These are phyloP conservation scores for Sebastes miniatus DNA, from an alignment of 2,797 vertebrate species.

Conservation along the genomic window DNA sequence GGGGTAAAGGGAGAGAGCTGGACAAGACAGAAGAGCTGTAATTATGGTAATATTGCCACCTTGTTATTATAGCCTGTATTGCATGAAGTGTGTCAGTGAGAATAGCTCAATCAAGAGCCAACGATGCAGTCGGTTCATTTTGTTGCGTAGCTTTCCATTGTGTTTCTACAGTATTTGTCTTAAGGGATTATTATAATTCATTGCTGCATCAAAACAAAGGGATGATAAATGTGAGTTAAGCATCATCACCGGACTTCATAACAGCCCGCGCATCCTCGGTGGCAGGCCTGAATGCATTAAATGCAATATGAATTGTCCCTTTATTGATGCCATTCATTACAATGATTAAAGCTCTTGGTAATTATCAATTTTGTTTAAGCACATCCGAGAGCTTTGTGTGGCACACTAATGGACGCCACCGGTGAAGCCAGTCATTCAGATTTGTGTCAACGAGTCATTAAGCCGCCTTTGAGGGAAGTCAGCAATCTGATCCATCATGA, in stretches of 20 bases:
- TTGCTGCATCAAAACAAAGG: constrained; percentile 46
- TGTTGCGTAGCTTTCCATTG: constrained; percentile 7
- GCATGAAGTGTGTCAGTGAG: constrained; percentile 42
- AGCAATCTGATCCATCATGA: constrained; percentile 84
- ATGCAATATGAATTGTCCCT: constrained; percentile 73
- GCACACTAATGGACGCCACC: constrained; percentile 79
- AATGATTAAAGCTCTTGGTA: constrained; percentile 78
- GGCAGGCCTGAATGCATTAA: constrained; percentile 66
- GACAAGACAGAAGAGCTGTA: constrained; percentile 51
- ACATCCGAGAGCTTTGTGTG: constrained; percentile 75
- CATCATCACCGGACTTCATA: constrained; percentile 44
- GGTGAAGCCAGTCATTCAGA: constrained; percentile 78
- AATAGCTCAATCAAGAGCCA: constrained; percentile 29
- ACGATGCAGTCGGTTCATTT: constrained; percentile 17
- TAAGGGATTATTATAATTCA: constrained; percentile 24
- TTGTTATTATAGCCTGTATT: constrained; percentile 73
- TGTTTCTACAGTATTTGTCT: constrained; percentile 27
- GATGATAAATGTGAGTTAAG: constrained; percentile 59
- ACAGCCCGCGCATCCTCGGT: constrained; percentile 48
- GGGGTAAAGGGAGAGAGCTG: constrained; percentile 15
- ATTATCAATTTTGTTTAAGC: constrained; percentile 84
- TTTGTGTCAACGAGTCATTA: constrained; percentile 85
- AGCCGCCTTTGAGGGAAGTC: constrained; percentile 82
- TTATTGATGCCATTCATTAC: constrained; percentile 79
- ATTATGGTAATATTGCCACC: constrained; percentile 78